Evolutionary conservation across 2,113 vertebrate genomes (phyloP), one percentile per base, ranked within the genome.

Genomic region (Odocoileus hemionus): DNA sequence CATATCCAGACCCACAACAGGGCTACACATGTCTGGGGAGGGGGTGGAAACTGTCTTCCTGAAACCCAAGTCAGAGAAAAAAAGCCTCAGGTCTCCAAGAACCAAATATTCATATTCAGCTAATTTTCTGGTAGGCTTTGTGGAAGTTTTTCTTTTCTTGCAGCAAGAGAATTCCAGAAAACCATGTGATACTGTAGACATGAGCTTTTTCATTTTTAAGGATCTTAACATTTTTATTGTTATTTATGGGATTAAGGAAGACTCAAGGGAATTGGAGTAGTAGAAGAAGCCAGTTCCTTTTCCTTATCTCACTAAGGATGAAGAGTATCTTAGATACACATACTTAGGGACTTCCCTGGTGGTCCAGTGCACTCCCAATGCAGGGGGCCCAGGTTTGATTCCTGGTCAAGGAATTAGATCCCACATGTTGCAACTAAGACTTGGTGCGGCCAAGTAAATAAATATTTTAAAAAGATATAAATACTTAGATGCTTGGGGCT

Each of bases 181-280:
- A 85, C 39, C 45, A 17, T 47, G 61, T 47, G 43, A 33, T 58
- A 91, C 19, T 60, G 3, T 12, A 36, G 26, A 17, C 33, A n/a
- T 83, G 30, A 50, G 43, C 10, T 89, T 85, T 6, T 50, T 92
- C 28, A 36, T 64, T 28, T 92, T 54, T 57, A 67, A 89, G 52
- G 86, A 95, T 54, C 33, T 25, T 93, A 95, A 16, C 19, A n/a
- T 47, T 78, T 83, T 91, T 84, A 52, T 87, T 88, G 25, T 58
- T 87, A 91, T 60, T n/a, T 83, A 95, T 60, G 50, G 82, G 76
- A 86, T 58, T 57, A 60, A 93, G n/a, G 79, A 96, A 80, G 50
- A 90, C 54, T 90, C n/a, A 43, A 90, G 26, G 45, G 74, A 67
- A 94, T 79, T 50, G 25, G 28, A 82, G 7, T 57, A 89, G 92